These are phyloP conservation scores for Sebastes umbrosus DNA, from an alignment of 2,797 vertebrate species.

Conservation along the genomic window DNA sequence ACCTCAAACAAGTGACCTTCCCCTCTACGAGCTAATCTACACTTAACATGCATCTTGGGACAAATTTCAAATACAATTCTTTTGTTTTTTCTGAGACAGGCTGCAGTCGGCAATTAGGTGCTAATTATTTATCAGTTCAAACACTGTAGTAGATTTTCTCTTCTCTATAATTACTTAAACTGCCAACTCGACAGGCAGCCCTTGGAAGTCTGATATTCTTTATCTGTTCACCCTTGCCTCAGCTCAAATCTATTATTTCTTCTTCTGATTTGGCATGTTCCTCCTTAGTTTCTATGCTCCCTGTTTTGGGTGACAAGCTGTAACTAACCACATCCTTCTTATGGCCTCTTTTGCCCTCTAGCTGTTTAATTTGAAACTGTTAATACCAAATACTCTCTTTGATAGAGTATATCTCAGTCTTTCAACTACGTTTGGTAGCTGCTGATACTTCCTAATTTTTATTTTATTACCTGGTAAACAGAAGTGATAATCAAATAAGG, in stretches of 20 bases:
- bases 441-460: background rate
- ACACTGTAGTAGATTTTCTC: background rate
- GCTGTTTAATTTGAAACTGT: background rate
- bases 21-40: background rate
- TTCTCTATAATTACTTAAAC: background rate
- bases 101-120: background rate
- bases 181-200: background rate
- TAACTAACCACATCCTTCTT: conserved; percentile 45
- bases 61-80: background rate
- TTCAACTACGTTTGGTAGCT: background rate
- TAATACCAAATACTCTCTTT: background rate
- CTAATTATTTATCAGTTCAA: background rate
- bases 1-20: background rate
- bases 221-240: background rate
- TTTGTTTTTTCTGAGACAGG: background rate
- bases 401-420: background rate
- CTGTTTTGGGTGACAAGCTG: conserved; percentile 12
- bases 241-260: background rate
- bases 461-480: background rate
- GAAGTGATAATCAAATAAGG: background rate
- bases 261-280: conserved; percentile 22
- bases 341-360: background rate
- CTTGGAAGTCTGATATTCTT: background rate
- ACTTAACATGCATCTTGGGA: background rate
- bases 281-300: conserved; percentile 1